Evolutionary conservation across 1,140 invertebrate species (phyloP).

Genomic region (Orius laevigatus): DNA sequence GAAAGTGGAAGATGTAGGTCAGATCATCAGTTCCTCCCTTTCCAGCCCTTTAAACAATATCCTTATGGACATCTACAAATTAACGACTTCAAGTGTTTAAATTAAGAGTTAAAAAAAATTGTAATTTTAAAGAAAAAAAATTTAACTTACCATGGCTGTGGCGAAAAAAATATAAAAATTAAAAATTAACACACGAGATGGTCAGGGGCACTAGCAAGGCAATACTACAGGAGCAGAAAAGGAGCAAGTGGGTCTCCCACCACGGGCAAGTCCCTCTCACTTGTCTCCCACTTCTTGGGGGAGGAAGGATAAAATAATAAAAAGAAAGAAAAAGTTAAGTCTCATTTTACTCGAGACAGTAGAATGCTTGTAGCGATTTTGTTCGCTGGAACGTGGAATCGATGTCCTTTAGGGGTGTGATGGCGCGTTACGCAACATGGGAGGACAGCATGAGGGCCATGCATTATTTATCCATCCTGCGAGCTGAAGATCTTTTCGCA

Average conservation of each 20-base stretch:
- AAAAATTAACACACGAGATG: neutral
- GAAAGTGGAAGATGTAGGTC: constrained; percentile 1
- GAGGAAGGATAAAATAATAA: too few species aligned
- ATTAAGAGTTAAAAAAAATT: neutral
- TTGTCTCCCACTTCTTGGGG: too few species aligned
- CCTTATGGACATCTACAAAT: neutral
- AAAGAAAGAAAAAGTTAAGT: too few species aligned
- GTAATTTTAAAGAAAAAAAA: neutral
- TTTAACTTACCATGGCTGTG: constrained; percentile 4
- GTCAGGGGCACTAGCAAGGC: constrained; percentile 2
- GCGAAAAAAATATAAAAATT: neutral
- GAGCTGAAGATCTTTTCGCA: too few species aligned
- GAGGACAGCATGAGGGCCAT: too few species aligned
- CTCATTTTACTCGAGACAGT: too few species aligned
- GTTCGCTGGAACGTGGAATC: too few species aligned
- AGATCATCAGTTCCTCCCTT: neutral
- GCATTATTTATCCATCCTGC: too few species aligned
- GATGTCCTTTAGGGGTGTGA: too few species aligned
- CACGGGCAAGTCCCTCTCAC: neutral
- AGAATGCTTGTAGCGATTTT: too few species aligned
- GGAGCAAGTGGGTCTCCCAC: constrained; percentile 1
- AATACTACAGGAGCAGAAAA: constrained; percentile 3
- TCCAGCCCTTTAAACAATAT: neutral
- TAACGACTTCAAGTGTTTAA: neutral
- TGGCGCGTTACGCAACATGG: too few species aligned